A percentile compares a stretch with the other conserved stretches of the same genome.
These are phyloP conservation scores for Artemia franciscana DNA, from an alignment of 1,140 invertebrate species.

Conservation along the genomic window DNA sequence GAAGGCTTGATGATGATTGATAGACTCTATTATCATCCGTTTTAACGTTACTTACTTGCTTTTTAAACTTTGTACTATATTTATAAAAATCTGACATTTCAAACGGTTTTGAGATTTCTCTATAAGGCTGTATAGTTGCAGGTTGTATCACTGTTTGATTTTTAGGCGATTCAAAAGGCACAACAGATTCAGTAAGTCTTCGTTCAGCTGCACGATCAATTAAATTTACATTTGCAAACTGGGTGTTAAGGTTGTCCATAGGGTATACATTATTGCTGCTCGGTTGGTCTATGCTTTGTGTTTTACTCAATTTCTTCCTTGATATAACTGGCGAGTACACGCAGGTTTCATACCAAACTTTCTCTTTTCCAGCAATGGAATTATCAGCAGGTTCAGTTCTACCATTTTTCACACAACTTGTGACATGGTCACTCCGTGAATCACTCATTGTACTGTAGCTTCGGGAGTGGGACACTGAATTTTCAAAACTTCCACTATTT, in stretches of 20 bases:
- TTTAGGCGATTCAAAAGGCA: constrained; percentile 43
- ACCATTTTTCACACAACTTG: constrained; percentile 2
- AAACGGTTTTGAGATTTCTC: constrained; percentile 81
- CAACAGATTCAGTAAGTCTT: not conserved
- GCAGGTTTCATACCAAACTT: constrained; percentile 48
- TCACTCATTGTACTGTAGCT: not conserved
- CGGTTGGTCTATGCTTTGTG: not conserved
- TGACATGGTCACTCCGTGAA: not conserved
- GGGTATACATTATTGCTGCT: not conserved
- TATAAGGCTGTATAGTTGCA: constrained; percentile 69
- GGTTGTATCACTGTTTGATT: constrained; percentile 60
- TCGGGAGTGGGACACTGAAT: not conserved
- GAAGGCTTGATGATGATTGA: too few species aligned
- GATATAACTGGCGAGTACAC: constrained; percentile 29
- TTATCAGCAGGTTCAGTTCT: constrained; percentile 5
- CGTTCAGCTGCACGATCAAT: too few species aligned
- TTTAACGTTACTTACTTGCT: constrained; percentile 21
- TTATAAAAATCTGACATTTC: constrained; percentile 95
- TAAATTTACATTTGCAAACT: constrained; percentile 2
- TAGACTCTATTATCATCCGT: not conserved
- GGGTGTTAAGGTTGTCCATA: constrained; percentile 1
- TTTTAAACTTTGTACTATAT: constrained; percentile 75
- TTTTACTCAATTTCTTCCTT: constrained; percentile 6
- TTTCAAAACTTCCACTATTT: too few species aligned
- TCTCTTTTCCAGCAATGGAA: constrained; percentile 22